Base-by-base conservation (phyloP, 1,140 invertebrate genomes). In the Mycetomoellerius zeteki region DNA sequence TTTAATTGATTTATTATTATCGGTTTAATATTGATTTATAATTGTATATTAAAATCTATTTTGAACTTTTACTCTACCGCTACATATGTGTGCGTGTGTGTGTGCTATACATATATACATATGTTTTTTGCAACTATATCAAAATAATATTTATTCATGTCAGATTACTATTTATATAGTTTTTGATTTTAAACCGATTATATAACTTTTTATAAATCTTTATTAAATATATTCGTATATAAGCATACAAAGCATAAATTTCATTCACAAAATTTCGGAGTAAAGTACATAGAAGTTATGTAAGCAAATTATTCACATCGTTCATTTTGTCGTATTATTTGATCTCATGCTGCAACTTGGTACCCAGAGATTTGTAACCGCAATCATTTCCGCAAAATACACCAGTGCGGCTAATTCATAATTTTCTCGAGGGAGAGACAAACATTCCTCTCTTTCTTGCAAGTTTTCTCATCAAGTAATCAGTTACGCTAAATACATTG, bases 331-430 rank as follows among this genome's bases (percentile, higher is more conserved):
- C 50, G 24, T 71, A 27, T 58, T 47, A 80, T 89, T 86, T 76
- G n/a, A 52, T 71, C 67, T 71, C 52, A 58, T 33, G 30, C 37
- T 67, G 10, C 50, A 73, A 52, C 75, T 90, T 76, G 60, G 19
- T 71, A 90, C 86, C 75, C 86, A 43, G 71, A 78, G 78, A 88
- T 87, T 90, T 81, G 80, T 50, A 86, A 90, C 89, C 89, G 64
- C 89, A 90, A 90, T 88, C 89, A 60, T 77, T 78, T 85, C 69
- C 87, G 80, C 77, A 82, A 75, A 81, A 86, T 84, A 82, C 69
- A 81, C 72, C 76, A 58, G 75, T 58, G 33, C 30, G 58, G 65
- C 85, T 64, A 89, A 88, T 91, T 92, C 90, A 92, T 91, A 92
- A 91, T 92, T 84, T 86, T 62, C 72, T 89, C 21, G 73, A 30